These are phyloP conservation scores for Clarias platycephalus DNA, from an alignment of 2,797 vertebrate genomes.

Conservation along the genomic window DNA sequence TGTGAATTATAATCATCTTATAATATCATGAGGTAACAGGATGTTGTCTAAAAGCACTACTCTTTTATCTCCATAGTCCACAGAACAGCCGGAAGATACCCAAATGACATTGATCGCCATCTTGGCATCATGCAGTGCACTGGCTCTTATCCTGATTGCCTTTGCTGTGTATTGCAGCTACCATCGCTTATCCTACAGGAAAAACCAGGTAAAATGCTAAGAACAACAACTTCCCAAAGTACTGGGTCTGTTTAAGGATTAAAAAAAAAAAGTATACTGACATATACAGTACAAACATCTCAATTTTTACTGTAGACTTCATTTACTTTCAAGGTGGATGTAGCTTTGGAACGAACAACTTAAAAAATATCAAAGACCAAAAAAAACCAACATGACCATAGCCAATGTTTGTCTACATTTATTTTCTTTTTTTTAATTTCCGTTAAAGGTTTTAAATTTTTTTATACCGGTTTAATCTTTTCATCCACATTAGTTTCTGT, in stretches of 20 bases:
- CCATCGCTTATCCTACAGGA: constrained; percentile 70
- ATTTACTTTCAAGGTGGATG: not conserved
- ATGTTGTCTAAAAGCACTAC: not conserved
- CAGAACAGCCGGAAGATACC: not conserved
- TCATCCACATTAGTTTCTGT: no score
- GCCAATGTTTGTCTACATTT: not conserved
- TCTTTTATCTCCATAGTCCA: constrained; percentile 36
- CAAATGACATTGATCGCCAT: constrained; percentile 69
- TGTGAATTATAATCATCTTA: not conserved
- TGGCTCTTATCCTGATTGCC: constrained; percentile 71
- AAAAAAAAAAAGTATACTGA: not conserved
- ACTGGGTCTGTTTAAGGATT: not conserved
- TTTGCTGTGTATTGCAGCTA: constrained; percentile 64
- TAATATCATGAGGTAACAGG: not conserved
- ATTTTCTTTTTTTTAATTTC: no score
- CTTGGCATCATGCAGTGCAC: constrained; percentile 70
- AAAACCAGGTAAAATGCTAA: constrained; percentile 70
- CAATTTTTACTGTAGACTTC: not conserved
- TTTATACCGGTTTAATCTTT: no score
- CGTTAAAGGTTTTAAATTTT: no score
- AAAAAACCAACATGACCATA: not conserved
- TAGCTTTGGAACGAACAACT: not conserved
- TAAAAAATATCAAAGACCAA: not conserved
- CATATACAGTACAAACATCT: not conserved
- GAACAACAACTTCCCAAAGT: not conserved